Conservation (phyloP, 1,140 invertebrate species). For the Nasonia vitripennis region DNA sequence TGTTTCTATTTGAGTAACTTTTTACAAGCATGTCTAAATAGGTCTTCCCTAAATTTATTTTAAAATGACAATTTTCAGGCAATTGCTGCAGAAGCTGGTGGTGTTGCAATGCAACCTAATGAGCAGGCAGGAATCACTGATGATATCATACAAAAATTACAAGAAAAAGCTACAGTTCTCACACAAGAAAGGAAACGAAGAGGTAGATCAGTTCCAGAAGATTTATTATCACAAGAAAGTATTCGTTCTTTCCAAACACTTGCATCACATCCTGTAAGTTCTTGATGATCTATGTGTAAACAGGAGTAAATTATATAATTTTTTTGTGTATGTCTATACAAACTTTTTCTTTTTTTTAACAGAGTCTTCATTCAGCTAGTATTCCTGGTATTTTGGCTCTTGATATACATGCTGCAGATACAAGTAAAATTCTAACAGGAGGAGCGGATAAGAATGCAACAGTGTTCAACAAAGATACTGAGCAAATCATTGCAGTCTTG, state of each 20-base stretch:
- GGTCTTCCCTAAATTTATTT: no score
- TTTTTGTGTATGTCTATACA: neutral
- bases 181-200: slow-evolving; percentile 97
- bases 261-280: slow-evolving; percentile 90
- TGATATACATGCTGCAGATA: slow-evolving; percentile 94
- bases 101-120: slow-evolving; percentile 84
- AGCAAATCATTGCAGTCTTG: slow-evolving; percentile 96
- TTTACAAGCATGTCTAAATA: neutral
- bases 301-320: slow-evolving; percentile 14
- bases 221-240: slow-evolving; percentile 89
- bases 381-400: slow-evolving; percentile 96
- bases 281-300: neutral
- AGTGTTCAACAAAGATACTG: slow-evolving; percentile 98
- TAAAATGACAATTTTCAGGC: slow-evolving; percentile 70
- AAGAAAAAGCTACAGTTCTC: slow-evolving; percentile 95
- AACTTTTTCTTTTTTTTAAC: slow-evolving; percentile 24
- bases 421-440: slow-evolving; percentile 95
- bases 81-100: slow-evolving; percentile 85
- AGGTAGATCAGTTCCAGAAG: slow-evolving; percentile 96
- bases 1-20: neutral
- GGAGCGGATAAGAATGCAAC: slow-evolving; percentile 98
- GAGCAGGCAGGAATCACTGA: slow-evolving; percentile 94
- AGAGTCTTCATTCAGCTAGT: slow-evolving; percentile 97
- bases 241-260: slow-evolving; percentile 89
- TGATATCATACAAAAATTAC: slow-evolving; percentile 90